A percentile compares a stretch with the other conserved stretches of the same genome.
phyloP scores from a whole-genome alignment of 1,140 invertebrate species.

The Diuraphis noxia region DNA sequence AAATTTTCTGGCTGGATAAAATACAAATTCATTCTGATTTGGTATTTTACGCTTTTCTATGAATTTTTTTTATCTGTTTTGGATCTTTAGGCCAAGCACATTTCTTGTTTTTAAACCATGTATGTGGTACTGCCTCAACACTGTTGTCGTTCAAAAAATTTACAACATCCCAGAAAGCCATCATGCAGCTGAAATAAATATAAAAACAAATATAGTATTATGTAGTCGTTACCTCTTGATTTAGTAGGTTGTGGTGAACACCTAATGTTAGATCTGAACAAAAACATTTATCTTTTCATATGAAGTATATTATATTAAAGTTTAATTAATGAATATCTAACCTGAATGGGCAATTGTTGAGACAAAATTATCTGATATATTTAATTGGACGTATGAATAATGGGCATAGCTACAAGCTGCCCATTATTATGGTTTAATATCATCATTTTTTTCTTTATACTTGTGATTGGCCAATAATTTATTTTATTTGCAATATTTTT shows the following conservation, averaged over 20 bases:
- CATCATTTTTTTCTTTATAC: conserved; percentile 21
- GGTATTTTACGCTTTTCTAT: background rate
- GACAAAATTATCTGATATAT: no score
- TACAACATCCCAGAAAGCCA: no score
- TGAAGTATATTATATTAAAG: no score
- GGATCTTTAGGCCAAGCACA: background rate
- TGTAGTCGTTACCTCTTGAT: no score
- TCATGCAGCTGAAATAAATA: no score
- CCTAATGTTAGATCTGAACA: no score
- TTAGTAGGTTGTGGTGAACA: background rate
- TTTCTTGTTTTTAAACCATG: background rate
- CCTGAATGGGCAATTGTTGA: no score
- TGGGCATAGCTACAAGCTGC: background rate
- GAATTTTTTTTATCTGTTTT: background rate
- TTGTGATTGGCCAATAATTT: background rate
- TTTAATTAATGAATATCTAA: no score
- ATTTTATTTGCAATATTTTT: background rate
- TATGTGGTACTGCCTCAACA: conserved; percentile 11
- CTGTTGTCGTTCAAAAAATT: no score
- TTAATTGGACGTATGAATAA: background rate
- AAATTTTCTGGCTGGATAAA: background rate
- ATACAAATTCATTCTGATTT: background rate
- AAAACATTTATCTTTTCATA: no score
- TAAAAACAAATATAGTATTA: no score
- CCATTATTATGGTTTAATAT: background rate